phyloP scores from a whole-genome alignment of 2,888 invertebrate species.

The Invenusta paracnida region DNA sequence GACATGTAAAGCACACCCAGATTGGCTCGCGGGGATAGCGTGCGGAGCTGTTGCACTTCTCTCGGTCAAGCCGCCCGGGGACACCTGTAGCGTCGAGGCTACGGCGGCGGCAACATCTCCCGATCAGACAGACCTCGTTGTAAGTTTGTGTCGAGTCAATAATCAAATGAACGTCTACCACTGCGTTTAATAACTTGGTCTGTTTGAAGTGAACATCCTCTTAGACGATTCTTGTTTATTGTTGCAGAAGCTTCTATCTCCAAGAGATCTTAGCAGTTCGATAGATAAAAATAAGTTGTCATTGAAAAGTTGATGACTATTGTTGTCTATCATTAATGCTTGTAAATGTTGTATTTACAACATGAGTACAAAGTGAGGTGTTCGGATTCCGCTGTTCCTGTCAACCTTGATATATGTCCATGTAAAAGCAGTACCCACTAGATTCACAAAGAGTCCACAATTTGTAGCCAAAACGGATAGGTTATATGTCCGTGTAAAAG shows the following conservation, averaged over 20 bases:
- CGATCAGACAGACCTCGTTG: not conserved
- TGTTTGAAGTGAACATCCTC: not conserved
- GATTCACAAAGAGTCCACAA: not conserved
- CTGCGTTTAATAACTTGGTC: not conserved
- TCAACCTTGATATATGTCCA: not conserved
- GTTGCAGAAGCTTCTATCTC: not conserved
- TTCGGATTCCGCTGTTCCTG: not conserved
- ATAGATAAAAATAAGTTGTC: too few species aligned
- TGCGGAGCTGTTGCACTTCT: too few species aligned
- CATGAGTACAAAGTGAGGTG: not conserved
- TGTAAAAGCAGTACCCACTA: not conserved
- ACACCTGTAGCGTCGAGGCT: too few species aligned
- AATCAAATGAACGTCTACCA: not conserved
- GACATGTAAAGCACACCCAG: too few species aligned
- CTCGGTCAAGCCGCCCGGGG: too few species aligned
- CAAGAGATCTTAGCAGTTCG: not conserved
- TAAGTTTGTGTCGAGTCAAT: not conserved
- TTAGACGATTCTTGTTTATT: not conserved
- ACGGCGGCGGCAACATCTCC: too few species aligned
- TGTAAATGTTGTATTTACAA: not conserved
- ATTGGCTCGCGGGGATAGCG: too few species aligned
- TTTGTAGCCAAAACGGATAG: not conserved
- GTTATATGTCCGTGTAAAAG: not conserved
- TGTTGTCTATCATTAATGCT: not conserved
- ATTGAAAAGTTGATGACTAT: not conserved